phyloP scores from a whole-genome alignment of 2,888 invertebrate species.

The Phaonia tiefii region DNA sequence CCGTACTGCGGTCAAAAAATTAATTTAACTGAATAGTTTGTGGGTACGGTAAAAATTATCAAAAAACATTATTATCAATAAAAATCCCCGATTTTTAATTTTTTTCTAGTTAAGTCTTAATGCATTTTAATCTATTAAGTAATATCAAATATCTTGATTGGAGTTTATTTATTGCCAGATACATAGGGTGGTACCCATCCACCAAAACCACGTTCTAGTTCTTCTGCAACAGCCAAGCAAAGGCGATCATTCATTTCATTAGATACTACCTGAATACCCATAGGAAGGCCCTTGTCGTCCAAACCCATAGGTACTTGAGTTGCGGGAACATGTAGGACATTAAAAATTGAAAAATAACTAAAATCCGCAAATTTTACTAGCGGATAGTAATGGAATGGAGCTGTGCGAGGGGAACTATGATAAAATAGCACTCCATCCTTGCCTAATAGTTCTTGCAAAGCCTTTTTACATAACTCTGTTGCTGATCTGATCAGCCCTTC shows the following conservation, averaged over 20 bases:
- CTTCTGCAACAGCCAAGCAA: constrained; percentile 93
- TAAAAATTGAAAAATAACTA: constrained; percentile 92
- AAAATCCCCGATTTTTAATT: constrained; percentile 85
- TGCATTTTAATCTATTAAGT: too few species aligned
- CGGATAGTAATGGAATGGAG: constrained; percentile 91
- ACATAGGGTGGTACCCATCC: constrained; percentile 90
- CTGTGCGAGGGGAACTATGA: constrained; percentile 89
- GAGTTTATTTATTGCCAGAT: constrained; percentile 67
- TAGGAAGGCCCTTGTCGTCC: constrained; percentile 89
- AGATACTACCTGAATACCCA: constrained; percentile 94
- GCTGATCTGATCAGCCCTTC: constrained; percentile 84
- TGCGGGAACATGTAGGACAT: constrained; percentile 90
- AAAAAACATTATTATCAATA: constrained; percentile 85
- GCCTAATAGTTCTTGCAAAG: constrained; percentile 86
- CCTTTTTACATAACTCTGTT: constrained; percentile 83
- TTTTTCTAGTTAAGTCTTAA: too few species aligned
- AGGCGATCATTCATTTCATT: constrained; percentile 91
- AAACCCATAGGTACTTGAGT: constrained; percentile 91
- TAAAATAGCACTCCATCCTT: constrained; percentile 91
- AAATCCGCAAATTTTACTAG: constrained; percentile 91
- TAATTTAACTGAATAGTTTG: too few species aligned
- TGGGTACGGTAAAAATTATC: too few species aligned
- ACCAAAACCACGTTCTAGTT: constrained; percentile 92
- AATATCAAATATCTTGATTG: too few species aligned
- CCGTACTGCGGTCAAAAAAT: too few species aligned